A percentile compares a stretch with the other conserved stretches of the same genome.
These are phyloP conservation scores for Drosophila miranda DNA, from an alignment of 1,140 invertebrate genomes.

Conservation along the genomic window DNA sequence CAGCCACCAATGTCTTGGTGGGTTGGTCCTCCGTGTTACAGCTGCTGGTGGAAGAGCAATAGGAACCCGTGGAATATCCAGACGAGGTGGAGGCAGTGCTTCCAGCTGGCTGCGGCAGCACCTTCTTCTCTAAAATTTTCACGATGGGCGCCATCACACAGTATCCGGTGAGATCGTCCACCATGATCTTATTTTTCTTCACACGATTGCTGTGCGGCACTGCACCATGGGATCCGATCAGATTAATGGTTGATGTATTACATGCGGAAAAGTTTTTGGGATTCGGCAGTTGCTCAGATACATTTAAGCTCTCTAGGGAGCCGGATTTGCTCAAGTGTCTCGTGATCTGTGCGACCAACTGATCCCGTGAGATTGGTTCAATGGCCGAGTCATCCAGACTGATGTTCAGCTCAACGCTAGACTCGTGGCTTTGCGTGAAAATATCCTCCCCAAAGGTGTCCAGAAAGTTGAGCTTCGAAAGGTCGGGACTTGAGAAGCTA, in stretches of 20 bases:
- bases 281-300: conserved; percentile 71
- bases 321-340: conserved; percentile 48
- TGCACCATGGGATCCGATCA: conserved; percentile 74
- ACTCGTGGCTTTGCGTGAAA: conserved; percentile 24
- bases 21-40: conserved; percentile 62
- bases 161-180: conserved; percentile 76
- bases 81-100: conserved; percentile 72
- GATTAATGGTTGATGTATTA: conserved; percentile 76
- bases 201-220: conserved; percentile 28
- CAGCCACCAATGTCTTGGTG: conserved; percentile 9
- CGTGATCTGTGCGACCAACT: conserved; percentile 44
- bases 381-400: conserved; percentile 70
- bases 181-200: conserved; percentile 64
- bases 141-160: conserved; percentile 79
- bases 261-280: conserved; percentile 80
- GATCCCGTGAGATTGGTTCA: conserved; percentile 34
- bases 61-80: conserved; percentile 74
- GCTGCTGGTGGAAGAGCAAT: conserved; percentile 68
- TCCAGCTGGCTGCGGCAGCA: conserved; percentile 22
- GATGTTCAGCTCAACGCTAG: conserved; percentile 59
- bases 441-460: conserved; percentile 63
- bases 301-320: conserved; percentile 69
- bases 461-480: conserved; percentile 73
- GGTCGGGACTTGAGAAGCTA: conserved; percentile 80
- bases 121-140: conserved; percentile 36